phyloP scores from a whole-genome alignment of 2,113 vertebrate species.

The Anguilla japonica region DNA sequence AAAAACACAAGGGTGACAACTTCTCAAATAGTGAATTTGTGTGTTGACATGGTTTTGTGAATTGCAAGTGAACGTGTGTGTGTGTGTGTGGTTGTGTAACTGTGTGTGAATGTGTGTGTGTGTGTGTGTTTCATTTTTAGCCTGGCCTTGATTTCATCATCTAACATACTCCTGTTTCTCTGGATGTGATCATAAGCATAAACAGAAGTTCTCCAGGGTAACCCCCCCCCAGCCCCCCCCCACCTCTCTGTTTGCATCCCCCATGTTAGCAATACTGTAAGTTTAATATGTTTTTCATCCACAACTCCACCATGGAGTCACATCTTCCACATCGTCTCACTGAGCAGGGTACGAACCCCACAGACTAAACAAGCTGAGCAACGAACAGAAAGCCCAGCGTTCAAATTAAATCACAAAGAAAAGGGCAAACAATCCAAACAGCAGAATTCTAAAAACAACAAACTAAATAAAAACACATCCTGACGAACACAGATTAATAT shows the following conservation, averaged over 20 bases:
- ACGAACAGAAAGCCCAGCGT: constrained; percentile 22
- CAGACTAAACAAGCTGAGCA: constrained; percentile 17
- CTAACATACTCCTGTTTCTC: too few relatives aligned
- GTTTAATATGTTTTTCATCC: too few relatives aligned
- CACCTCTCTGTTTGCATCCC: background rate
- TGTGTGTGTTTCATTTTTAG: background rate
- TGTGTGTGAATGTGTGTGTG: constrained; percentile 23
- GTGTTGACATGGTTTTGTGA: background rate
- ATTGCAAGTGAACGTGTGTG: too few relatives aligned
- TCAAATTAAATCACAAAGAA: constrained; percentile 1
- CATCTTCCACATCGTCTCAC: too few relatives aligned
- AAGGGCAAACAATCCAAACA: background rate
- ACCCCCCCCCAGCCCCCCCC: too few relatives aligned
- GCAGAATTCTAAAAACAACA: background rate
- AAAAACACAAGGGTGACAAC: background rate
- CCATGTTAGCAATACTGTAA: background rate
- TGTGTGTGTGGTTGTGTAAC: constrained; percentile 13
- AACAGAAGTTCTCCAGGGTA: too few relatives aligned
- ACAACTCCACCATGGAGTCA: too few relatives aligned
- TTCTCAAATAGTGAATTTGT: background rate
- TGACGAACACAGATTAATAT: background rate
- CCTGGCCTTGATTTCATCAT: too few relatives aligned
- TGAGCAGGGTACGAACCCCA: constrained; percentile 1
- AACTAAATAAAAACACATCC: constrained; percentile 9
- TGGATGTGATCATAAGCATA: too few relatives aligned